Conservation (phyloP, 2,113 vertebrate genomes). For the Hypocryptadius cinnamomeus region DNA sequence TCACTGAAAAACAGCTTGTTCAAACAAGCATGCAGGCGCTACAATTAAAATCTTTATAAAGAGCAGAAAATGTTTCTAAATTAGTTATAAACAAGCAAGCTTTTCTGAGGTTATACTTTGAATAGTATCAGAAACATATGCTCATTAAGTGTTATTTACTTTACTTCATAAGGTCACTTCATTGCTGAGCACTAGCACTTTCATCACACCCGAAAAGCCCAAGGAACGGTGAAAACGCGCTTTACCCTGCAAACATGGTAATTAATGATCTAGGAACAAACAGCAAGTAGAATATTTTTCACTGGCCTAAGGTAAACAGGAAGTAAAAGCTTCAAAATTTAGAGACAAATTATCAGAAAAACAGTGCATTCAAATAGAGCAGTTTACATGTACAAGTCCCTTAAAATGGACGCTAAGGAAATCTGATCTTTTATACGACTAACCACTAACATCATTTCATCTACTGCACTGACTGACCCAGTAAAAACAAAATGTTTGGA, state of each 20-base stretch:
- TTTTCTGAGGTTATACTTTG: conserved; percentile 26
- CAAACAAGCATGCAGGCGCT: conserved; percentile 26
- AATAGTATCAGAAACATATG: conserved; percentile 38
- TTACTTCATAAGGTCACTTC: conserved; percentile 38
- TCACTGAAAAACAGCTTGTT: conserved; percentile 40
- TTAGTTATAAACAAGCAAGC: conserved; percentile 25
- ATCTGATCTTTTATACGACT: conserved; percentile 2
- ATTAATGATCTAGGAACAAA: conserved; percentile 53
- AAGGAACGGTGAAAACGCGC: conserved; percentile 41
- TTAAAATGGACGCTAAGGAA: conserved; percentile 59
- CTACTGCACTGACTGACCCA: conserved; percentile 29
- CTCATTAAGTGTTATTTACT: conserved; percentile 29
- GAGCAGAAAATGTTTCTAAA: conserved; percentile 18
- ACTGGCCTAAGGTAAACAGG: conserved; percentile 57
- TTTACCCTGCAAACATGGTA: conserved; percentile 43
- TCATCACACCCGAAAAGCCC: conserved; percentile 63
- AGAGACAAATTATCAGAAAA: conserved; percentile 57
- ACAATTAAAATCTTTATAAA: conserved; percentile 31
- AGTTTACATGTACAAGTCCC: conserved; percentile 18
- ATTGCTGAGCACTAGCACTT: conserved; percentile 60
- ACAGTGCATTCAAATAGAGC: conserved; percentile 46
- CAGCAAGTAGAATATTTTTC: conserved; percentile 43
- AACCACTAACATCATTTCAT: conserved; percentile 28
- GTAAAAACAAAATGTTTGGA: conserved; percentile 60
- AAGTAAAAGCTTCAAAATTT: conserved; percentile 65